Base-by-base conservation (phyloP, 2,888 invertebrate species). In the Phyllotreta cruciferae region DNA sequence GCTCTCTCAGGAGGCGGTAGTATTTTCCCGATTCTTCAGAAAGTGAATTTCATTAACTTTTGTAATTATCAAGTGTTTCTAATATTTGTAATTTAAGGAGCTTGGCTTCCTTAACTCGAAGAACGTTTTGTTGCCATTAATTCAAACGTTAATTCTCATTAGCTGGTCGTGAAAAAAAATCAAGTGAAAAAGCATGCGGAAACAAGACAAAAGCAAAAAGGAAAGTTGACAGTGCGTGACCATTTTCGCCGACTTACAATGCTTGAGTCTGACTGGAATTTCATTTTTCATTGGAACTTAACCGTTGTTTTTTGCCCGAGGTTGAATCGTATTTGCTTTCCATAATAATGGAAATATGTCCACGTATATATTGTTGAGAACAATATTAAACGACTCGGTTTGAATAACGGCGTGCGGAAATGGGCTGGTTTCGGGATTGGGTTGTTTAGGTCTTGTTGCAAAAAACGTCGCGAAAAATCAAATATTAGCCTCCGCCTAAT, bases 261-360 rank as follows among this genome's bases (percentile, higher is more conserved):
- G 14, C 14, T 24, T 24, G 14, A 47, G 8, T 47, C 47, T 14
- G 14, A 47, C 47, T 47, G 67, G 67, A 62, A 67, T 70, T 70
- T 62, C 66, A 67, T 73, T 74, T 73, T 71, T 68, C 61, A 60
- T 62, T 62, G 61, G 71, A 73, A 74, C 68, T 73, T 74, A 66
- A 64, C 67, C 47, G 54, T 24, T 34, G 47, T 74, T 73, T 71
- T 74, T 72, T 73, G 69, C 24, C 34, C 44, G 44, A 44, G 11
- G 44, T 68, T 50, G 65, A 66, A 70, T 68, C 67, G 67, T 72
- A 70, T 74, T 71, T 74, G 73, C 74, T 73, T 75, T 73, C 72
- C 75, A 69, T 70, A 65, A 71, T 74, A 74, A 75, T 74, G 72
- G 74, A 73, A 47, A 11, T 11, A 14, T 47, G 47, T 47, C 13